Percentiles rank a stretch among this genome's conserved stretches.
Conservation (phyloP, 2,113 vertebrate genomes). For the Ammodytes marinus region DNA sequence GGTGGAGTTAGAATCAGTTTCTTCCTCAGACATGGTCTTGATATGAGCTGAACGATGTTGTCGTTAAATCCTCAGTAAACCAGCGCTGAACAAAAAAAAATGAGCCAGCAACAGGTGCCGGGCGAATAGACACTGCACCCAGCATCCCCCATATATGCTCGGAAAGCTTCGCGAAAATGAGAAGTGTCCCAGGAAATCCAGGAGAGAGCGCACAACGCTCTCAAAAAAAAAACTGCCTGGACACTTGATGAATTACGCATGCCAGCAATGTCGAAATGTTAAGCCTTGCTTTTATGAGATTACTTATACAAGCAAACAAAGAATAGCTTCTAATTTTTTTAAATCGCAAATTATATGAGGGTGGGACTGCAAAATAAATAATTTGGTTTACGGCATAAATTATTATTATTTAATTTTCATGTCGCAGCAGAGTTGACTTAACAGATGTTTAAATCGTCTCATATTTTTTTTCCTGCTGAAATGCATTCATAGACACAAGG, state of each 20-base stretch:
- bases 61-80: conserved; percentile 46
- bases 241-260: conserved; percentile 29
- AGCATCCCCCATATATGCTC: conserved; percentile 21
- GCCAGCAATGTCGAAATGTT: neutral
- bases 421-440: neutral
- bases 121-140: conserved; percentile 6
- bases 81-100: neutral
- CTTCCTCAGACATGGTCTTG: conserved; percentile 70
- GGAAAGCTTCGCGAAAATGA: conserved; percentile 9
- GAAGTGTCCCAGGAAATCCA: conserved; percentile 43
- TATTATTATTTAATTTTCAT: neutral
- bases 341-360: neutral
- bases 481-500: conserved; percentile 16
- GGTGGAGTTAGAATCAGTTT: conserved; percentile 67
- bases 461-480: neutral
- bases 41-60: neutral
- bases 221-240: conserved; percentile 6
- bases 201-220: conserved; percentile 64
- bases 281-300: neutral
- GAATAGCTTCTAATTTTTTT: neutral
- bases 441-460: too few species aligned
- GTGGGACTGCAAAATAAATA: neutral
- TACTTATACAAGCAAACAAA: neutral
- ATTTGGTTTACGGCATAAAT: neutral
- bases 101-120: conserved; percentile 69